phyloP scores from a whole-genome alignment of 2,888 invertebrate species.

The Catonia carolina region DNA sequence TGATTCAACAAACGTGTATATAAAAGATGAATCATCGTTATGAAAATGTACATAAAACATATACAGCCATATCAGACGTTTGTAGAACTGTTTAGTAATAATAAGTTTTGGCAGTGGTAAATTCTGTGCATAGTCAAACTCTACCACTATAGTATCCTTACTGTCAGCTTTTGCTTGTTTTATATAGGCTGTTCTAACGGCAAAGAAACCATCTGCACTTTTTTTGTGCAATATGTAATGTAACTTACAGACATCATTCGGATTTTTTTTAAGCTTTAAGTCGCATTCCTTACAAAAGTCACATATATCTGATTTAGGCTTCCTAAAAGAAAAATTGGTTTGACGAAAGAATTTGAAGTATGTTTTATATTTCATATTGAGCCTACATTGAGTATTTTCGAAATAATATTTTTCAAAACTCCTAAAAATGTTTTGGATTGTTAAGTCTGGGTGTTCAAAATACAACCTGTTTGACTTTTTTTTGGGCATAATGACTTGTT shows the following conservation, averaged over 20 bases:
- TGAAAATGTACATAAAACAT: constrained; percentile 31
- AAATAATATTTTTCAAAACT: constrained; percentile 12
- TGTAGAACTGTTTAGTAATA: constrained; percentile 28
- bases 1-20: constrained; percentile 26
- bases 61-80: constrained; percentile 29
- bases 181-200: neutral
- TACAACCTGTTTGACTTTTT: constrained; percentile 8
- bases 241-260: constrained; percentile 4
- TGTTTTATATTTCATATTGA: constrained; percentile 24
- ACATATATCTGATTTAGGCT: constrained; percentile 18
- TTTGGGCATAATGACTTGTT: constrained; percentile 11
- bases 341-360: constrained; percentile 26
- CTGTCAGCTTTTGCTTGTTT: constrained; percentile 19
- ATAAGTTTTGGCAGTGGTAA: constrained; percentile 30
- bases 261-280: constrained; percentile 7
- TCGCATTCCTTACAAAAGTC: constrained; percentile 8
- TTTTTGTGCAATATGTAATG: constrained; percentile 8
- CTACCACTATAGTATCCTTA: constrained; percentile 23
- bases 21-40: constrained; percentile 24
- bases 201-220: constrained; percentile 2
- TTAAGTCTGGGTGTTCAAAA: constrained; percentile 11
- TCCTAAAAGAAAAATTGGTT: constrained; percentile 19
- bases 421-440: constrained; percentile 5
- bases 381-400: constrained; percentile 7
- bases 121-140: constrained; percentile 34